phyloP scores from a whole-genome alignment of 2,797 vertebrate species.

The Gouania willdenowi region DNA sequence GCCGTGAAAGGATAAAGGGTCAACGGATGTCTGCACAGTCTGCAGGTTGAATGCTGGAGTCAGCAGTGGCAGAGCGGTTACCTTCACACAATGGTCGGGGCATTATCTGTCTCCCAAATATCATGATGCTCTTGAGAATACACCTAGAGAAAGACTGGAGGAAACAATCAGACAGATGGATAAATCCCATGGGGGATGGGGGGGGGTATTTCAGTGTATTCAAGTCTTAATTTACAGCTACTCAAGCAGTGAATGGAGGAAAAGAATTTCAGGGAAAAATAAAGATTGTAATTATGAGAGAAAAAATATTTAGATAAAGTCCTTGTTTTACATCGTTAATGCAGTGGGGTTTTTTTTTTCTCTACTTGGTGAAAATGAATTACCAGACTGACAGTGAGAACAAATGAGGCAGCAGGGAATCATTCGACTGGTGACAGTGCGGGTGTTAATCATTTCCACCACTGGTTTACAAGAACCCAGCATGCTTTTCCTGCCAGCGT shows the following conservation, averaged over 20 bases:
- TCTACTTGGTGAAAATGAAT: conserved; percentile 25
- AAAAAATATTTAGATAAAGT: conserved; percentile 25
- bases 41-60: conserved; percentile 40
- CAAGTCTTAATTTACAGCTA: conserved; percentile 7
- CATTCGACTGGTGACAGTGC: conserved; percentile 31
- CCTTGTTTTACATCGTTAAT: conserved; percentile 43
- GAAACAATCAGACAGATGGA: conserved; percentile 4
- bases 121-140: conserved; percentile 20
- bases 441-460: conserved; percentile 63
- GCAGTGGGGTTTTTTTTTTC: background rate
- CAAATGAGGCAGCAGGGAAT: conserved; percentile 36
- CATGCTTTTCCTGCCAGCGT: conserved; percentile 43
- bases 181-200: conserved; percentile 27
- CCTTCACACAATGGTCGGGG: background rate
- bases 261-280: conserved; percentile 24
- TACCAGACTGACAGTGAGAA: conserved; percentile 33
- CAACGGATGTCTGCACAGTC: conserved; percentile 34
- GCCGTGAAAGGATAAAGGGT: conserved; percentile 21
- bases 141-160: conserved; percentile 16
- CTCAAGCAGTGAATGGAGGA: background rate
- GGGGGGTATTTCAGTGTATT: conserved; percentile 10
- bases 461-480: conserved; percentile 55
- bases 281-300: conserved; percentile 36
- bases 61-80: conserved; percentile 37
- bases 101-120: conserved; percentile 37